Evolutionary conservation across 2,888 invertebrate genomes (phyloP).

Genomic region (Callyntrura guangdongensis): DNA sequence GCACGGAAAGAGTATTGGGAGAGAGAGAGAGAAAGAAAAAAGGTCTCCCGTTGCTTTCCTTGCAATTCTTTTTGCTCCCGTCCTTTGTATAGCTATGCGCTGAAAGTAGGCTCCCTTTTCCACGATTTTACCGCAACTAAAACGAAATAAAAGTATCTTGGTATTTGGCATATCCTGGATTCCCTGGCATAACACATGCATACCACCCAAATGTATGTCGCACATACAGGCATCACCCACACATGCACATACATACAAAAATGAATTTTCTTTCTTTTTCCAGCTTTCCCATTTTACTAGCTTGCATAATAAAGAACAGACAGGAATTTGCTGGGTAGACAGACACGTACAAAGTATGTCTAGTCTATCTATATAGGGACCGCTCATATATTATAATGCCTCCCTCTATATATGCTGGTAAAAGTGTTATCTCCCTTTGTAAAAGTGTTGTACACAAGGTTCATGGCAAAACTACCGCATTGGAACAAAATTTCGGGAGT

Average conservation of each 20-base stretch:
- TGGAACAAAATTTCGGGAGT: slow-evolving; percentile 73
- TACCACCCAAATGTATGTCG: neutral
- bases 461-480: slow-evolving; percentile 76
- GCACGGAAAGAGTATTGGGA: neutral
- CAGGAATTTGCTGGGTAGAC: slow-evolving; percentile 23
- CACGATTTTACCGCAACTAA: slow-evolving; percentile 76
- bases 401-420: neutral
- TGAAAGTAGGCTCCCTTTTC: slow-evolving; percentile 52
- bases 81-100: slow-evolving; percentile 25
- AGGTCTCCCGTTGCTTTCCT: slow-evolving; percentile 70
- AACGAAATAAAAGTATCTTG: slow-evolving; percentile 67
- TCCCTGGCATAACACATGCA: neutral
- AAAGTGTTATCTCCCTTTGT: slow-evolving; percentile 63
- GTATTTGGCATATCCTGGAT: slow-evolving; percentile 70
- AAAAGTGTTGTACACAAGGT: slow-evolving; percentile 68
- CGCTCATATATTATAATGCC: neutral
- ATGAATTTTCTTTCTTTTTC: slow-evolving; percentile 17
- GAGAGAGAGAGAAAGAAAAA: slow-evolving; percentile 38
- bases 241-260: neutral
- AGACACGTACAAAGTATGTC: neutral
- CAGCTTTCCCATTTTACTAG: slow-evolving; percentile 19
- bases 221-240: neutral
- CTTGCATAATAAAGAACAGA: slow-evolving; percentile 36
- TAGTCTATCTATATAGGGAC: neutral
- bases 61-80: slow-evolving; percentile 46